Evolutionary conservation across 2,888 invertebrate species (phyloP).

Genomic region (Trissolcus japonicus): DNA sequence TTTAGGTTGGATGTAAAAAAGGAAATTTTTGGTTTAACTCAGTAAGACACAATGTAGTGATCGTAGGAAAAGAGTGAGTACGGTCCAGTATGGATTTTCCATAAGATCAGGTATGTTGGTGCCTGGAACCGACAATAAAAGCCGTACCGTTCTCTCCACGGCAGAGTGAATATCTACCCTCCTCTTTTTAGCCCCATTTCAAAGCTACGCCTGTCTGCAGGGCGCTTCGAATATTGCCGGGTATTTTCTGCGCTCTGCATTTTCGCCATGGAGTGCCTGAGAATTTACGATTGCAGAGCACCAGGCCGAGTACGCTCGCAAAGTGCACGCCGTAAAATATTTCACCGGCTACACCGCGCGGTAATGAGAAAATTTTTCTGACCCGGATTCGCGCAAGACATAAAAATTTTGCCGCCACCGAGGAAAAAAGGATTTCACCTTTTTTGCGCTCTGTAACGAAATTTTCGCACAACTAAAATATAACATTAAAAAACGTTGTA

Average conservation of each 20-base stretch:
- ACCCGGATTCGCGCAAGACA: constrained; percentile 47
- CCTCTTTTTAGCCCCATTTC: constrained; percentile 60
- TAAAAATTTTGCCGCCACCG: constrained; percentile 25
- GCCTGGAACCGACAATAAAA: constrained; percentile 72
- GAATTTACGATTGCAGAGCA: constrained; percentile 56
- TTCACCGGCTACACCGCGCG: constrained; percentile 36
- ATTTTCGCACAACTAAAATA: constrained; percentile 23
- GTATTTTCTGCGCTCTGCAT: constrained; percentile 57
- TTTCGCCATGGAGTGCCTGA: constrained; percentile 50
- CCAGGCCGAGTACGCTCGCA: constrained; percentile 28
- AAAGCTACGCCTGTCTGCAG: constrained; percentile 60
- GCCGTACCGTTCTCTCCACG: constrained; percentile 61
- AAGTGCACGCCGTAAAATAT: constrained; percentile 55
- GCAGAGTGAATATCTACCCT: constrained; percentile 53
- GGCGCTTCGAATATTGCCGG: constrained; percentile 58
- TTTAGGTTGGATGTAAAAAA: constrained; percentile 22
- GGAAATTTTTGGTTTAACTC: constrained; percentile 35
- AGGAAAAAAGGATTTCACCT: constrained; percentile 13
- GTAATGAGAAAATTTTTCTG: constrained; percentile 55
- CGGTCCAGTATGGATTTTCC: constrained; percentile 73
- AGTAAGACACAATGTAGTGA: constrained; percentile 47
- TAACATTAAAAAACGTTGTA: constrained; percentile 33
- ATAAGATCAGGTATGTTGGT: constrained; percentile 73
- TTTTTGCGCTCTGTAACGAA: constrained; percentile 19
- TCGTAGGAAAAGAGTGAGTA: constrained; percentile 52